These are phyloP conservation scores for Clepsis dumicolana DNA, from an alignment of 2,888 invertebrate genomes.

Conservation along the genomic window DNA sequence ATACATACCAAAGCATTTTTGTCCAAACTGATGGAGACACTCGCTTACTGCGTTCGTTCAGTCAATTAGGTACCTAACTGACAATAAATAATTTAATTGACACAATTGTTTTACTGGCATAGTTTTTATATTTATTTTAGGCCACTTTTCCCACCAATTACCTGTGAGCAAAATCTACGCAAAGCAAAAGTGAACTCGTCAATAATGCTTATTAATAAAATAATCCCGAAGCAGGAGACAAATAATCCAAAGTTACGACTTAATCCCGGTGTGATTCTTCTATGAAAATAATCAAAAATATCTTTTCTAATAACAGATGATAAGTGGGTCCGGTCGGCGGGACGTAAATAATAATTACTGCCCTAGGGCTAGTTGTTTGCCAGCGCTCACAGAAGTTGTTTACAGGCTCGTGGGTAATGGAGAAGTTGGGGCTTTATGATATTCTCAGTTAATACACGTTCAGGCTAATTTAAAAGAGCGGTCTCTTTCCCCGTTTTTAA, in stretches of 20 bases:
- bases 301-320: constrained; percentile 18
- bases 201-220: not conserved
- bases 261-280: not conserved
- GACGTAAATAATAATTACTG: constrained; percentile 5
- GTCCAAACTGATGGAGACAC: no score
- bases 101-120: no score
- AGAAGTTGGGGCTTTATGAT: not conserved
- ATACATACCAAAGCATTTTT: no score
- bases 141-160: not conserved
- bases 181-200: not conserved
- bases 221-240: not conserved
- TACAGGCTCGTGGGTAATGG: not conserved
- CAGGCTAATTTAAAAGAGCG: not conserved
- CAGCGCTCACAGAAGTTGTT: not conserved
- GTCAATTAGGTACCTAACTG: no score
- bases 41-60: no score
- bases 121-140: no score
- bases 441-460: not conserved
- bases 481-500: not conserved
- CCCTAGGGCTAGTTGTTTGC: not conserved
- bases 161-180: not conserved
- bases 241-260: constrained; percentile 10
- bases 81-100: no score
- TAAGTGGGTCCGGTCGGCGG: not conserved
- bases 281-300: constrained; percentile 11